Base-by-base conservation (phyloP, 2,797 vertebrate species). In the Sphaeramia orbicularis region DNA sequence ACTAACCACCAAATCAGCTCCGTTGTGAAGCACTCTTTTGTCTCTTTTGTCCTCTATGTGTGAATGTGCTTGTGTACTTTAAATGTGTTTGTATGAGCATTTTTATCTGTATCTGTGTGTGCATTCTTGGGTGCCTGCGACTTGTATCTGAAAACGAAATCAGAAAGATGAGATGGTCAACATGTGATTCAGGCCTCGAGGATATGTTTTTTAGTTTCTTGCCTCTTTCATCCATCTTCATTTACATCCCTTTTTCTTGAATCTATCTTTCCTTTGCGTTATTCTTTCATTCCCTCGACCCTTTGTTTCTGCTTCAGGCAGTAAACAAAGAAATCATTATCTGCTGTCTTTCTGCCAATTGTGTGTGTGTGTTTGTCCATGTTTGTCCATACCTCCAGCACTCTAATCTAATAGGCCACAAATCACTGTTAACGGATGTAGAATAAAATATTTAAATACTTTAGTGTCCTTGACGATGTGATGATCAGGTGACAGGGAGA, bases 321-420 rank as follows among this genome's bases (percentile, higher is more conserved):
- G 32, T 47, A 76, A 71, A 80, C 76, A 80, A 69, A 78, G n/a
- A 70, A 80, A 64, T 78, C 74, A 56, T 84, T 76, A 76, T 53
- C 14, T 40, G 18, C 43, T 48, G 45, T 53, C 52, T 71, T 52
- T 50, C 38, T 81, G 70, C 74, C 66, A 76, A 40, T 60, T 71
- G 43, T 57, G 14, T 6, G 44, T 55, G 41, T 80, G 14, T 43
- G 2, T 55, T 60, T 51, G 14, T 37, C 2, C 63, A 13, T 80
- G 57, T 74, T 45, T 64, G 41, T 71, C 49, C 62, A 77, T 52
- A 72, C 45, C 62, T 71, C 16, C 7, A 57, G 62, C 66, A 51
- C 42, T 73, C 55, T 12, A 12, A 4, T 64, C 37, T 68, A 59
- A 80, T 51, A 61, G 62, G 60, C 71, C 32, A 56, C 66, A 74